A percentile compares a stretch with the other conserved stretches of the same genome.
Conservation (phyloP, 2,888 invertebrate genomes). For the Fissipunctia ypsillon region DNA sequence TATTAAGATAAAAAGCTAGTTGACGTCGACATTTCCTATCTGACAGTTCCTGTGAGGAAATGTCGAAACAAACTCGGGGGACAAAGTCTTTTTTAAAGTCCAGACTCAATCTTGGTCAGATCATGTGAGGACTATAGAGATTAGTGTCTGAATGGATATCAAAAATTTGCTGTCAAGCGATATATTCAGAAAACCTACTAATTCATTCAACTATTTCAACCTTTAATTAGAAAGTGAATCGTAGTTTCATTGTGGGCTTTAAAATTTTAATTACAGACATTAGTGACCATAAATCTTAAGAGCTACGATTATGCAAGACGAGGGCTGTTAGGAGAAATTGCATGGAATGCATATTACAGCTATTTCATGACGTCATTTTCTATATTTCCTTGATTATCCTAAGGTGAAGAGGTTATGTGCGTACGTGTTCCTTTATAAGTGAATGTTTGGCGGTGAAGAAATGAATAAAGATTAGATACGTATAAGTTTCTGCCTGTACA, state of each 20-base stretch:
- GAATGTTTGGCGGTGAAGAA: conserved; percentile 12
- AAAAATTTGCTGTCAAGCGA: not conserved
- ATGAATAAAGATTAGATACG: not conserved
- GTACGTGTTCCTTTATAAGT: conserved; percentile 43
- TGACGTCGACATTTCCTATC: no score
- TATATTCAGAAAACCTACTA: not conserved
- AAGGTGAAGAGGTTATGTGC: conserved; percentile 50
- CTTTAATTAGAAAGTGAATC: conserved; percentile 11
- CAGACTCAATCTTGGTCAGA: no score
- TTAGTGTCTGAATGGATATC: not conserved
- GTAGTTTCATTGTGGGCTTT: not conserved
- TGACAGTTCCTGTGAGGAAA: no score
- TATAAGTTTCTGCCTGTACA: not conserved
- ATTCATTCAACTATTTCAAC: not conserved
- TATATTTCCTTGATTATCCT: conserved; percentile 46
- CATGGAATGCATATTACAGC: conserved; percentile 12
- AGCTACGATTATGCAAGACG: conserved; percentile 29
- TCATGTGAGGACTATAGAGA: no score
- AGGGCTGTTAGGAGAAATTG: conserved; percentile 47
- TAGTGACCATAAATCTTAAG: conserved; percentile 21
- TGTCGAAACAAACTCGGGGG: no score
- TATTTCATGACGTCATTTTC: conserved; percentile 48
- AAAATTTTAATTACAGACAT: conserved; percentile 40
- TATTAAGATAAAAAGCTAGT: no score
- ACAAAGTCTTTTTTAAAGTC: no score